Evolutionary conservation across 2,797 vertebrate species (phyloP).

Genomic region (Gouania willdenowi): DNA sequence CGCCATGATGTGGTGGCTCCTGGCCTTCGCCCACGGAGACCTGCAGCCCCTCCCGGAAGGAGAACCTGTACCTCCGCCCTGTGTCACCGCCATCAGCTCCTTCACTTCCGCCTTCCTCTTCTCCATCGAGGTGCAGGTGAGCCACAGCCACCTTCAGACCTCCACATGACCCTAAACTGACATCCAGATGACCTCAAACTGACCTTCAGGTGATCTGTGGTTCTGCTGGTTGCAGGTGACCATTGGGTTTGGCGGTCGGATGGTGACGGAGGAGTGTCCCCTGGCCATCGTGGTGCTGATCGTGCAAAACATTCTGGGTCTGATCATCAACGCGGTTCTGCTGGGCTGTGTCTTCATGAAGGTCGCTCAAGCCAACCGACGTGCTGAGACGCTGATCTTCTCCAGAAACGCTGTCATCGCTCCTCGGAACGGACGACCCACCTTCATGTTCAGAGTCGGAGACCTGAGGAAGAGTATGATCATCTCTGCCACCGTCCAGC

Average conservation of each 20-base stretch:
- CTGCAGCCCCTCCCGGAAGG: conserved; percentile 63
- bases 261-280: conserved; percentile 97
- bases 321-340: conserved; percentile 97
- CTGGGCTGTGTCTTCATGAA: conserved; percentile 99
- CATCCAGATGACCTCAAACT: too few species aligned
- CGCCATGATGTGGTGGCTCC: conserved; percentile 84
- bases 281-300: conserved; percentile 91
- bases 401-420: conserved; percentile 91
- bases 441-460: conserved; percentile 94
- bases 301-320: conserved; percentile 92
- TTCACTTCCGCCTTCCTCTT: conserved; percentile 97
- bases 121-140: conserved; percentile 94
- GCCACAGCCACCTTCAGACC: neutral
- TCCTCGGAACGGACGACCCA: conserved; percentile 84
- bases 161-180: neutral
- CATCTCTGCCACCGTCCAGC: conserved; percentile 90
- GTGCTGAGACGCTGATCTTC: conserved; percentile 96
- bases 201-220: too few species aligned
- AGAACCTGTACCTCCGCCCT: conserved; percentile 63
- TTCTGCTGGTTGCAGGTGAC: conserved; percentile 78
- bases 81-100: conserved; percentile 82
- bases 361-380: conserved; percentile 92
- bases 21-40: conserved; percentile 83
- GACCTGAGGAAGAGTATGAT: conserved; percentile 98
- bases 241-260: conserved; percentile 94